Percentiles rank a stretch among this genome's conserved stretches.
phyloP scores from a whole-genome alignment of 2,113 vertebrate genomes.

The Meriones unguiculatus region DNA sequence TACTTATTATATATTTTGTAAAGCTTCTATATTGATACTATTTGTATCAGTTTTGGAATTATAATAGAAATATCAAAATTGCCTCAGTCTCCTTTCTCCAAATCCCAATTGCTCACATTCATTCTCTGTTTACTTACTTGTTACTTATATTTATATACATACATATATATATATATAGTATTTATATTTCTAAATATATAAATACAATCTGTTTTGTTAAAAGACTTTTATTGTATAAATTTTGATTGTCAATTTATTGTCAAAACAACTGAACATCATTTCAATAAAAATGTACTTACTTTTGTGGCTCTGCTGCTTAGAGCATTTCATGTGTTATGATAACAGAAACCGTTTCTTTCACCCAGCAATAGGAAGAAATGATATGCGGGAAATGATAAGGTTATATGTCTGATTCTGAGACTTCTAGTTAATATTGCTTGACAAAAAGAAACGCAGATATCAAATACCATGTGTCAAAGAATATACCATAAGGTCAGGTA shows the following conservation, averaged over 20 bases:
- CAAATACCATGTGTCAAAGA: neutral
- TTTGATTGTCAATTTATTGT: neutral
- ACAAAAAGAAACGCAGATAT: neutral
- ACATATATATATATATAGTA: neutral
- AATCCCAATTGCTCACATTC: neutral
- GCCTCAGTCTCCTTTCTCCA: neutral
- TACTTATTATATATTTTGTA: neutral
- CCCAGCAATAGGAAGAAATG: neutral
- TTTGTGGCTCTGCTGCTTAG: constrained; percentile 14
- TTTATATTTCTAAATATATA: neutral
- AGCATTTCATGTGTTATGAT: neutral
- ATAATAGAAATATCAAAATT: neutral
- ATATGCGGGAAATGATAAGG: neutral
- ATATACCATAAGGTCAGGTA: neutral
- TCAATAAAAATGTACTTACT: neutral
- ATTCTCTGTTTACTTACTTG: neutral
- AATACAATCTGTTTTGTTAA: too few species aligned
- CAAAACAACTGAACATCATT: neutral
- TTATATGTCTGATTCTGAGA: neutral
- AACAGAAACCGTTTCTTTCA: neutral
- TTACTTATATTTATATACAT: neutral
- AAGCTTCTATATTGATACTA: neutral
- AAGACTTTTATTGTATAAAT: neutral
- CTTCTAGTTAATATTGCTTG: neutral
- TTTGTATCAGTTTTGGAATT: neutral